Percentiles rank a stretch among this genome's conserved stretches.
Evolutionary conservation across 2,888 invertebrate species (phyloP).

Genomic region (Amiota mariae): DNA sequence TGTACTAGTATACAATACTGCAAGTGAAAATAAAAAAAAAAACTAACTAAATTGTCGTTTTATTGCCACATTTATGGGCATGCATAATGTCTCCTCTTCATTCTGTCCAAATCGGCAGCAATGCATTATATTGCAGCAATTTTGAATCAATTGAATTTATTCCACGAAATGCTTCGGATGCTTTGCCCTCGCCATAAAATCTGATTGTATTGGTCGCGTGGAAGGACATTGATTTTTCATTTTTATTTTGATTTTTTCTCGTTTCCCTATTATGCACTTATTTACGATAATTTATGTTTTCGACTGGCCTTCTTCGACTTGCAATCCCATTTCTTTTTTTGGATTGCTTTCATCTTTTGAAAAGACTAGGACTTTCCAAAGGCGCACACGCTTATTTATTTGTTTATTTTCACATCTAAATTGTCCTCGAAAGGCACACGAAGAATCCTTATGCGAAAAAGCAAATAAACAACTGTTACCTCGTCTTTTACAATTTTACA

Average conservation of each 20-base stretch:
- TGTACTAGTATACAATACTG: conserved; percentile 25
- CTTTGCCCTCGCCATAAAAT: conserved; percentile 48
- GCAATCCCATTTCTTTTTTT: not conserved
- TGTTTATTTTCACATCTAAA: conserved; percentile 11
- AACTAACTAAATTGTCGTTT: conserved; percentile 39
- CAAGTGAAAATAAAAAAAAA: conserved; percentile 16
- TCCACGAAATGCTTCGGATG: conserved; percentile 53
- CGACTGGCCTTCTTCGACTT: too few species aligned
- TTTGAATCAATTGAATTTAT: conserved; percentile 63
- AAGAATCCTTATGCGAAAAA: conserved; percentile 13
- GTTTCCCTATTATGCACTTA: conserved; percentile 51
- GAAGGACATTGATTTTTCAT: conserved; percentile 39
- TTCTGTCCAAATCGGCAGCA: conserved; percentile 58
- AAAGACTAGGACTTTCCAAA: not conserved
- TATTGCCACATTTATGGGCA: conserved; percentile 54
- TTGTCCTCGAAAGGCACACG: conserved; percentile 28
- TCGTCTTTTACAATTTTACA: not conserved
- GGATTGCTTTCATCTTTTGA: not conserved
- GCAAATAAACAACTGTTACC: conserved; percentile 20
- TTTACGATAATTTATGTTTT: too few species aligned
- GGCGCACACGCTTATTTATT: not conserved
- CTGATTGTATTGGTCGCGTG: conserved; percentile 22
- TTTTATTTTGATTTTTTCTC: conserved; percentile 57
- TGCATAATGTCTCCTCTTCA: conserved; percentile 27
- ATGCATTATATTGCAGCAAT: conserved; percentile 66